Conservation (phyloP, 2,113 vertebrate species). For the Myiozetetes cayanensis region DNA sequence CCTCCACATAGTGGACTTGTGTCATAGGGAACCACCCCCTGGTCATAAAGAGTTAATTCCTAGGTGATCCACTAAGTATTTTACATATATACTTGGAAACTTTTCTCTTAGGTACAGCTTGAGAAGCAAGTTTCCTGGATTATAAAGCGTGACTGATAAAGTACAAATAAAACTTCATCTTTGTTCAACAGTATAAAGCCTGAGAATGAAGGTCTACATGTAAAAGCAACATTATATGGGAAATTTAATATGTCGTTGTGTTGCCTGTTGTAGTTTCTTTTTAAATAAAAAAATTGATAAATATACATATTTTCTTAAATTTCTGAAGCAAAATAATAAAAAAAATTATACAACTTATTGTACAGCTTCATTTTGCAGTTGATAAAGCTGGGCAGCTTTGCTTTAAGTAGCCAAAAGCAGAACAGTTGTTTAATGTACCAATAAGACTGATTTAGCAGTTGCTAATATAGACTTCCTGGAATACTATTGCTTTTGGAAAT, state of each 20-base stretch:
- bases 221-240: background rate
- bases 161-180: background rate
- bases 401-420: background rate
- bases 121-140: background rate
- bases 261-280: background rate
- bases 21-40: background rate
- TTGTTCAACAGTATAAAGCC: background rate
- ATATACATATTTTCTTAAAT: background rate
- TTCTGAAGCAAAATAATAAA: background rate
- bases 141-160: background rate
- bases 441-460: background rate
- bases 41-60: accelerated
- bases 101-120: background rate
- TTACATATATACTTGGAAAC: background rate
- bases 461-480: background rate
- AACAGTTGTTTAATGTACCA: background rate
- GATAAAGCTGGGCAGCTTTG: background rate
- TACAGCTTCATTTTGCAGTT: background rate
- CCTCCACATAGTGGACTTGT: background rate
- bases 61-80: background rate
- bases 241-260: background rate
- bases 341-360: background rate
- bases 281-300: no score
- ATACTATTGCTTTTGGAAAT: background rate
- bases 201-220: background rate